Base-by-base conservation (phyloP, 2,113 vertebrate species). In the Chaenocephalus aceratus region DNA sequence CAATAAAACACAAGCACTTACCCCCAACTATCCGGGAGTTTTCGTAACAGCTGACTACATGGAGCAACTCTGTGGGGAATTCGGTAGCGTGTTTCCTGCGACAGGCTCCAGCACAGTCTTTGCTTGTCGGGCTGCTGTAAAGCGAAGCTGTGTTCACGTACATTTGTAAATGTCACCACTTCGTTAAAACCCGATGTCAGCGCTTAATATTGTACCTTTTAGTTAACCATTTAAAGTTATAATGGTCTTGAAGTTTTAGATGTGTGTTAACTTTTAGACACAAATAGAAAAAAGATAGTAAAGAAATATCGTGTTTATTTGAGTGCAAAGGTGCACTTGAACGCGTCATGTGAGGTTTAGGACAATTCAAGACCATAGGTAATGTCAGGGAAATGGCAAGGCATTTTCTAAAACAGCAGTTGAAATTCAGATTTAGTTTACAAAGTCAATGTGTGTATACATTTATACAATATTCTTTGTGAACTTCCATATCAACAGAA, bases 21-120 rank as follows among this genome's bases (percentile, higher is more conserved):
- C 93, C 89, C 36, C 44, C 16, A 46, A 65, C 52, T 57, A 10
- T 4, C 23, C 8, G 41, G 53, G 53, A 58, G 69, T 67, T 74
- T 2, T 1, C 44, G 44, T 46, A 65, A 60, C 62, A 80, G 78
- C 34, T 64, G 44, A 48, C 80, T 83, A 69, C 73, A 86, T 49
- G 36, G 51, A 10, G 36, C 3, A 34, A 9, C 23, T 59, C 61
- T 26, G 69, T 70, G 26, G 58, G 85, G 52, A 52, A 62, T 76
- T 72, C 30, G 49, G 56, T 58, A 16, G 54, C 59, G 71, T 77
- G 70, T 86, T 92, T 89, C 77, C 89, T 83, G 82, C 48, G 60
- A 34, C n/a, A 53, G 52, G 15, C 59, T 75, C 52, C 76, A 1
- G 26, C 45, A 12, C 52, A 5, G 70, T 16, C 53, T 73, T 11